phyloP scores from a whole-genome alignment of 2,888 invertebrate species.

The Ferrisia virgata region DNA sequence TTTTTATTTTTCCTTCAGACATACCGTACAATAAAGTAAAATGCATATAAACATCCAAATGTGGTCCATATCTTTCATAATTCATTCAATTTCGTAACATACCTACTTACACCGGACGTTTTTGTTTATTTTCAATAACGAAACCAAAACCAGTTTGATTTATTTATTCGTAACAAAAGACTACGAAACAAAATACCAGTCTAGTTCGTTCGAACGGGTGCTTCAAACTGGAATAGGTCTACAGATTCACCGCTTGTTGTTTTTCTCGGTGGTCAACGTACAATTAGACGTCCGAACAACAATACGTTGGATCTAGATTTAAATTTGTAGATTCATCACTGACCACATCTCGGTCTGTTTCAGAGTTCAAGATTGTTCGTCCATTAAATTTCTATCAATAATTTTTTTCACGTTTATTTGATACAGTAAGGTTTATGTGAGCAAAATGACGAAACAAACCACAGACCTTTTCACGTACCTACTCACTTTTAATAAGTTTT shows the following conservation, averaged over 20 bases:
- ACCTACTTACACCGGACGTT: not conserved
- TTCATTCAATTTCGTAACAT: not conserved
- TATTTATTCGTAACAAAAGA: conserved; percentile 21
- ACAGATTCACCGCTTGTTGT: not conserved
- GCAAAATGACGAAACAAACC: too few species aligned
- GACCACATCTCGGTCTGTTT: not conserved
- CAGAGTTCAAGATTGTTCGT: not conserved
- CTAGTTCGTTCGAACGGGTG: not conserved
- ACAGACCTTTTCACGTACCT: too few species aligned
- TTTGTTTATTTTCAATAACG: not conserved
- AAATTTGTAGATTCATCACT: not conserved
- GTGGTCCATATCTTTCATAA: not conserved
- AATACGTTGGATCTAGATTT: not conserved
- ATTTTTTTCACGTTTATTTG: too few species aligned
- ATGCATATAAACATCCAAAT: not conserved
- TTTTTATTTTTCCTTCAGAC: not conserved
- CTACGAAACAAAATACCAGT: not conserved
- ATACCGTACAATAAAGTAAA: not conserved
- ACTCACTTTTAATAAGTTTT: too few species aligned
- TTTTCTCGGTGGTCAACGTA: not conserved
- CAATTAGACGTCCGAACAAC: not conserved
- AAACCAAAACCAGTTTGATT: conserved; percentile 27
- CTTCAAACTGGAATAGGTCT: conserved; percentile 19
- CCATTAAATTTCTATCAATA: too few species aligned
- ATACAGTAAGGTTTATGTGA: too few species aligned